Evolutionary conservation across 1,140 invertebrate species (phyloP), one percentile per base, ranked within the genome.

Genomic region (Meloidogyne hapla): DNA sequence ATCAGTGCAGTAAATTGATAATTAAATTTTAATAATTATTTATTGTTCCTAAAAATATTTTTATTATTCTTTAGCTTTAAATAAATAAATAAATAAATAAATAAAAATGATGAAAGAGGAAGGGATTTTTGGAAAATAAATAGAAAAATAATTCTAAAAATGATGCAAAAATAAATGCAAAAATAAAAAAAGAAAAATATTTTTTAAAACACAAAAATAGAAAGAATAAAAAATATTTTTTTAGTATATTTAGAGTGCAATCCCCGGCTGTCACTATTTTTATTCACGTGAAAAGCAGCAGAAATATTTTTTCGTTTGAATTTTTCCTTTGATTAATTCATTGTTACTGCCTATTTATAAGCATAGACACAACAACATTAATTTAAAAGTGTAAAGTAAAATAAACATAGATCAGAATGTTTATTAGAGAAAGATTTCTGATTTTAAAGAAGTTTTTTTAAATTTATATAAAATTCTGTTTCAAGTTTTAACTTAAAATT

Each of bases 51-150:
- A n/a, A 56, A 56, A 56, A 18, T 42, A n/a, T 28, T 13, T 28
- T 21, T 3, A 33, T n/a, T 23, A 67, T 8, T 25, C 12, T 69
- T 26, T 26, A n/a, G n/a, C n/a, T n/a, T n/a, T n/a, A n/a, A n/a
- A n/a, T n/a, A n/a, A n/a, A n/a, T n/a, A 68, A 69, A 38, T 69
- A 48, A 69, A 10, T 13, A 23, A 13, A 42, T 13, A 13, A 69
- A 28, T 25, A 28, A n/a, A 42, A 61, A n/a, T 10, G 18, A 69
- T 13, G 67, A 26, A 26, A 68, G 9, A n/a, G 12, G 21, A 67
- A 18, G 26, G 45, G 45, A 68, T 68, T 42, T n/a, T 18, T 68
- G 66, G 26, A 33, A 33, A 33, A 69, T 18, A 68, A 69, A 69
- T 69, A 48, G 38, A 10, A 38, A 13, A 0, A 42, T 13, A 38